Base-by-base conservation (phyloP, 2,113 vertebrate genomes). In the Ia io region DNA sequence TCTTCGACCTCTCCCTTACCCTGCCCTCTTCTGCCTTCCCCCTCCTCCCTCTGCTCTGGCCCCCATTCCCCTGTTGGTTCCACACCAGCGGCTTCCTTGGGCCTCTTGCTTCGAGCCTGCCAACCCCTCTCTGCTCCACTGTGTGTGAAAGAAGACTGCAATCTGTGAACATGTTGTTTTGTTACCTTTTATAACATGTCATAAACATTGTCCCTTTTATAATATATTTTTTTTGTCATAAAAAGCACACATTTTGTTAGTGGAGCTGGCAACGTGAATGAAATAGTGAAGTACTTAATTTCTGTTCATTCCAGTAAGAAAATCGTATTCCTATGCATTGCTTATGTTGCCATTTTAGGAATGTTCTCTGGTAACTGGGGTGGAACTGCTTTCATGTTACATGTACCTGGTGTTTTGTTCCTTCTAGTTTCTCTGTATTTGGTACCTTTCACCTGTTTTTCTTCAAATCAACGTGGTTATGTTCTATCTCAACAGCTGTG, bases 371-470 rank as follows among this genome's bases (percentile, higher is more conserved):
- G 2, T 65, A 16, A 0, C 3, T 56, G 9, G 61, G n/a, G 44
- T 71, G 4, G 17, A 93, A 61, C 70, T 56, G 7, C 61, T 32
- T 74, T 91, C 51, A 30, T 16, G 47, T 83, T 51, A 13, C 2
- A 9, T 51, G 63, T 59, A 11, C 22, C 42, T 22, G 30, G 42
- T 87, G 65, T 47, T 89, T 84, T 67, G 13, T 91, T 63, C 44
- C 49, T 91, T 92, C n/a, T 40, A 7, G 22, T 35, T 87, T 86
- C 51, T 89, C 85, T 84, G 71, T 67, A 87, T 69, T 59, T 85
- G 47, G 22, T 80, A 23, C 3, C 10, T 79, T 73, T 95, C n/a
- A 42, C 40, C 47, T 94, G n/a, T 13, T 95, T 88, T 91, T 84
- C 53, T 84, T 87, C 59, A 79, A 37, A 35, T 90, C 10, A 84